Evolutionary conservation across 2,888 invertebrate genomes (phyloP), one percentile per base, ranked within the genome.

Genomic region (Augiades crinisus): DNA sequence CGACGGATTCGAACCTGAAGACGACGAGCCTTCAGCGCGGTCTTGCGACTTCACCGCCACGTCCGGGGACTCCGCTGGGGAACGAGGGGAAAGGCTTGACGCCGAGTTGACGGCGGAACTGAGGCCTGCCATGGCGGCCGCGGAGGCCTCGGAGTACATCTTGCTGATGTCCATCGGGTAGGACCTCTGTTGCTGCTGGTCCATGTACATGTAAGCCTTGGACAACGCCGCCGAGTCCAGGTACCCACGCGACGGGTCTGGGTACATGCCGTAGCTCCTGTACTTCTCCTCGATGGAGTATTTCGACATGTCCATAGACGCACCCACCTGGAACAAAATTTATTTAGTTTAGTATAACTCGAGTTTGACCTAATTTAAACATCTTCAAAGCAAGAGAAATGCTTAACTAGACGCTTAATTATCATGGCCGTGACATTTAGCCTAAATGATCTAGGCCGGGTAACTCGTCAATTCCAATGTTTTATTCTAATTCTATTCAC

Each of bases 251-350:
- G 94, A 94, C 0, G 94, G 93, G 62, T 94, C 94, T 0, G 93
- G 92, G 69, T 94, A 94, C 94, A 94, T 94, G 54, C 94, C 93
- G 81, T 94, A 95, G 14, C 93, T 92, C 47, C 95, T 91, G 76
- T 95, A 95, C 65, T 95, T 95, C 65, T 95, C 95, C 61, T 94
- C 94, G 85, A 94, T 92, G 6, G 94, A 93, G 73, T 95, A 94
- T 70, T 94, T 94, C 0, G 90, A 87, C 93, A 94, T 94, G 70
- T 95, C 95, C 94, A 95, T 94, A 57, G 94, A 91, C 43, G 93
- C 92, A 5, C 93, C 93, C 55, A 94, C 93, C 94, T 94, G 91
- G 0, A 91, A 91, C 77, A 85, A 73, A 33, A 30, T 16, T 16
- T 1, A 10, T 24, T 36, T n/a, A 3, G 34, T 45, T 31, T 22